Evolutionary conservation across 2,113 vertebrate species (phyloP), one percentile per base, ranked within the genome.

Genomic region (Pteronura brasiliensis): DNA sequence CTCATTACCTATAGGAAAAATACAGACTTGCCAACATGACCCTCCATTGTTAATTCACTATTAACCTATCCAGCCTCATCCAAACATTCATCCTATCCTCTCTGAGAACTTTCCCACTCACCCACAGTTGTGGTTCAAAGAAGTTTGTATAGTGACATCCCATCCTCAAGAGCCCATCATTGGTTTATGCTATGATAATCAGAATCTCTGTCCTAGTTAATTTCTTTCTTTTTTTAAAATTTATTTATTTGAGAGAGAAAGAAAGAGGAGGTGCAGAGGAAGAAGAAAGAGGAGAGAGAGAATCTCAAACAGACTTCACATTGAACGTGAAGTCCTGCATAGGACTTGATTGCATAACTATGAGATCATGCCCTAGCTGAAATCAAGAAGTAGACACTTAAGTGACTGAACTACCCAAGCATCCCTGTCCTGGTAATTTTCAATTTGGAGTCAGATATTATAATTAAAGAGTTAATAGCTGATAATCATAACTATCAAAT

Each of bases 401-500:
- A 20, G 7, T 17, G 15, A 67, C 14, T 69, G 34, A 69, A 34
- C 67, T 34, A 34, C 34, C 34, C 67, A 36, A 34, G 17, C 18
- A 36, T 20, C 34, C 17, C 13, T 92, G 57, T 17, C 23, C 23
- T 88, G 8, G 3, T 61, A 79, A 84, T 57, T 92, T 88, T 63
- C 3, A 91, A 65, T 27, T 57, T 71, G 9, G 14, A 49, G 20
- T 81, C 65, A 69, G 20, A 63, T 34, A 34, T 55, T 52, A 79
- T 84, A 79, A 69, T 84, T 88, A 87, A 88, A 67, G 23, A 39
- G 5, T 93, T 88, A 76, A 44, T 88, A 4, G 2, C 29, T 83
- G 29, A 82, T 76, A 65, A 36, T 89, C 12, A 94, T 82, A 87
- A n/a, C 63, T 91, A 17, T 57, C 31, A 79, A 42, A 71, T 18